Evolutionary conservation across 2,113 vertebrate genomes (phyloP), one percentile per base, ranked within the genome.

Genomic region (Romanogobio albipinnatus): DNA sequence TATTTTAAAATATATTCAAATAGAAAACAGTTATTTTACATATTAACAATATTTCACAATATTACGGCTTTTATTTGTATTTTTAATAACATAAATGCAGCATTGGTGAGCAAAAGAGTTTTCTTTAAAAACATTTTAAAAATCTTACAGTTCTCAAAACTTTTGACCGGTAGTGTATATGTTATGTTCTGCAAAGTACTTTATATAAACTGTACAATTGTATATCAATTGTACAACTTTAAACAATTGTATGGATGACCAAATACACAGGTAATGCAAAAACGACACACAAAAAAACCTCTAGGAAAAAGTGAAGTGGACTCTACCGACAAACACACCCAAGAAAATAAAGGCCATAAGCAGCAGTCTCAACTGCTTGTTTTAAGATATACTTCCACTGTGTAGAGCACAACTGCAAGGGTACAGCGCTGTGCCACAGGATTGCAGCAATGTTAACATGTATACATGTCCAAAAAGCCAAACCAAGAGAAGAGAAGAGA

Each of bases 371-470:
- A 24, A 74, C 24, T 53, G 3, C 45, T 49, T 49, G 47, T 17
- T 53, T 29, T 53, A 51, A 51, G 73, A 49, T 51, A 75, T 49
- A 75, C 24, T 29, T 75, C 24, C 47, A 1, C 14, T 29, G 13
- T 26, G 14, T 17, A 51, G 13, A 75, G n/a, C 14, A 9, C 13
- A 75, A 51, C 73, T 49, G 47, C 24, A 53, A 75, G 45, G n/a
- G n/a, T 15, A 47, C 2, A 47, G 43, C 22, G 0, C 8, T 26
- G 11, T 47, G 11, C n/a, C 73, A 75, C 45, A 29, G 14, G 47
- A n/a, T 45, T 73, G 43, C 70, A 73, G 9, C 43, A 74, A 26
- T 5, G 47, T 76, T 75, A 75, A 51, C 71, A 26, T 26, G 71
- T 51, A 47, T 13, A 47, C 45, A 47, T 49, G 11, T 49, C 5